Conservation (phyloP, 2,113 vertebrate genomes). For the Melanostigma gelatinosum region DNA sequence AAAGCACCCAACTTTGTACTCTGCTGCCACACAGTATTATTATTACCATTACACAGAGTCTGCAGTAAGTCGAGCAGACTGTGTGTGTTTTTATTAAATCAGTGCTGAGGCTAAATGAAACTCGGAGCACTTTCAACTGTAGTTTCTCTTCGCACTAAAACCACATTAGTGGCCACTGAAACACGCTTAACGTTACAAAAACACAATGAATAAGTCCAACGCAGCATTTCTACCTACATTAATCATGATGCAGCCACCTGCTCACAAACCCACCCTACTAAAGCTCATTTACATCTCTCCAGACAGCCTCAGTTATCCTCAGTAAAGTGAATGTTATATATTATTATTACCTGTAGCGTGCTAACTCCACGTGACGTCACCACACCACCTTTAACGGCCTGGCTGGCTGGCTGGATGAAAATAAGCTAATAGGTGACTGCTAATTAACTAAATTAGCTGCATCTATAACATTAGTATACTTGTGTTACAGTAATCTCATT, state of each 20-base stretch:
- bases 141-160: not conserved
- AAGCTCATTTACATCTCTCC: not conserved
- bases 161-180: not conserved
- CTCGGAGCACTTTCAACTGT: not conserved
- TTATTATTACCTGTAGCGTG: constrained; percentile 17
- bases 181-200: not conserved
- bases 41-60: too few species aligned
- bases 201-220: not conserved
- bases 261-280: not conserved
- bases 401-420: not conserved
- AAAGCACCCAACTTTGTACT: not conserved
- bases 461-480: not conserved
- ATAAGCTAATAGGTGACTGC: not conserved
- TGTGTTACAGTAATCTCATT: not conserved
- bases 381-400: not conserved
- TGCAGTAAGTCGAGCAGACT: not conserved
- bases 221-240: too few species aligned
- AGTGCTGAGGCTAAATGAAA: not conserved
- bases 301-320: not conserved
- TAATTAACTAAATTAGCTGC: not conserved
- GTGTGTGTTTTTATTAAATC: not conserved
- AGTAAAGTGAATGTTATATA: not conserved
- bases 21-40: not conserved
- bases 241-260: not conserved
- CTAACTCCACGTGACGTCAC: not conserved